Evolutionary conservation across 2,888 invertebrate genomes (phyloP).

Genomic region (Apamea monoglypha): DNA sequence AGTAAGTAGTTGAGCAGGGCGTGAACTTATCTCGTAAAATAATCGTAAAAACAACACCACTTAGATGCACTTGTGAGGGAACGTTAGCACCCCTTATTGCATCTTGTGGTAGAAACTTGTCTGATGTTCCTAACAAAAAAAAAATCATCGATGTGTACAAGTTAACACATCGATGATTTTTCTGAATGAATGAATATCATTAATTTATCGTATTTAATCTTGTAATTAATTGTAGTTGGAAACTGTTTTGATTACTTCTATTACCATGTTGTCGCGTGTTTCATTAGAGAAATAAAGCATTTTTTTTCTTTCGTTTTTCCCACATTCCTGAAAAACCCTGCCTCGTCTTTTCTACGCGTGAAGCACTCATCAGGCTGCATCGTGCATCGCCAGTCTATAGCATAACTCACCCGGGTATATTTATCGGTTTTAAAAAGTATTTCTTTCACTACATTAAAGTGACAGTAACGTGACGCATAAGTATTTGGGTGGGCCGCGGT

Average conservation of each 20-base stretch:
- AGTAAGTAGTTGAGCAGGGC: conserved; percentile 17
- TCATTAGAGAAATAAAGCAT: neutral
- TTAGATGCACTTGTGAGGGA: conserved; percentile 42
- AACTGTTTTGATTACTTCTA: neutral
- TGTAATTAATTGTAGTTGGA: too few relatives aligned
- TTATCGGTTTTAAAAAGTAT: neutral
- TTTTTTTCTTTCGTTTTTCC: neutral
- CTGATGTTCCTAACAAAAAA: neutral
- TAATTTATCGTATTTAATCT: neutral
- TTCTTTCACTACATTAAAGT: neutral
- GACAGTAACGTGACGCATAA: neutral
- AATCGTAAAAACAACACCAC: conserved; percentile 55
- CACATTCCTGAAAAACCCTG: too few relatives aligned
- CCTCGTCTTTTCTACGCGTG: neutral
- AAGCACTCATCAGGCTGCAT: neutral
- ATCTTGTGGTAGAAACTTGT: neutral
- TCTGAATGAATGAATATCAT: neutral
- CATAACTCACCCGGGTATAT: neutral
- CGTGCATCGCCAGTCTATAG: neutral
- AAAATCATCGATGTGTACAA: too few relatives aligned
- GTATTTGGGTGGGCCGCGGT: neutral
- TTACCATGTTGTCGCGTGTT: neutral
- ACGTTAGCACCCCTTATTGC: conserved; percentile 36
- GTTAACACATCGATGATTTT: too few relatives aligned
- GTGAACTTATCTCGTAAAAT: conserved; percentile 52